phyloP scores from a whole-genome alignment of 2,113 vertebrate species.

The Collichthys lucidus region DNA sequence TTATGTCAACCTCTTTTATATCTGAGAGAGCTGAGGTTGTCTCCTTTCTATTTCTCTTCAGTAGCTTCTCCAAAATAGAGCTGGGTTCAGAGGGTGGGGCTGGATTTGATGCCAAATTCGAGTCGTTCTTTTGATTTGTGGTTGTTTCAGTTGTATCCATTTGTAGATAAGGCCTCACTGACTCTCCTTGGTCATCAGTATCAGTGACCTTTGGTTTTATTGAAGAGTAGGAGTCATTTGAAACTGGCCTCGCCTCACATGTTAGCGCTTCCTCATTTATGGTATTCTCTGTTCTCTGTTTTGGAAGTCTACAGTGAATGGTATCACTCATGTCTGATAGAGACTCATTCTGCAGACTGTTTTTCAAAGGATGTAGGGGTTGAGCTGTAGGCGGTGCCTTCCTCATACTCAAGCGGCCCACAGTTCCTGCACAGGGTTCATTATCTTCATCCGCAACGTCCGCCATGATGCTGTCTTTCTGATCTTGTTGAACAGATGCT shows the following conservation, averaged over 20 bases:
- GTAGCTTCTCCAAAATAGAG: slow-evolving; percentile 78
- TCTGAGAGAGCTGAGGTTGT: slow-evolving; percentile 29
- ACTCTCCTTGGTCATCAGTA: slow-evolving; percentile 27
- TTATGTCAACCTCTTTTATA: slow-evolving; percentile 47
- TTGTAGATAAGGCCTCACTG: slow-evolving; percentile 20
- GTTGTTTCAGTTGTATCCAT: slow-evolving; percentile 13
- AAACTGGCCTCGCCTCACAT: slow-evolving; percentile 18
- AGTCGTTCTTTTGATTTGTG: background rate
- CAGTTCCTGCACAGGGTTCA: slow-evolving; percentile 58
- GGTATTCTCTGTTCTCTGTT: slow-evolving; percentile 29
- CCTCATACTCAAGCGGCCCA: slow-evolving; percentile 61
- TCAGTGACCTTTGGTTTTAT: slow-evolving; percentile 28
- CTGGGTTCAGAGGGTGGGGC: slow-evolving; percentile 49
- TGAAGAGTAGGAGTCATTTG: slow-evolving; percentile 30
- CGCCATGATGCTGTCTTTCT: slow-evolving; percentile 36
- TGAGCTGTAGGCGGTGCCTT: slow-evolving; percentile 61
- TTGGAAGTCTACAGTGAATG: slow-evolving; percentile 53
- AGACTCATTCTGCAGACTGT: slow-evolving; percentile 65
- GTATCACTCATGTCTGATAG: slow-evolving; percentile 55
- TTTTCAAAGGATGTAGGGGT: slow-evolving; percentile 73
- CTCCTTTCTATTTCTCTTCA: slow-evolving; percentile 71
- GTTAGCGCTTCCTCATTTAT: slow-evolving; percentile 38
- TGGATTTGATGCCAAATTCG: slow-evolving; percentile 11
- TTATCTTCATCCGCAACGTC: slow-evolving; percentile 52
- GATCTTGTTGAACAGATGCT: slow-evolving; percentile 26